Evolutionary conservation across 1,140 invertebrate species (phyloP), one percentile per base, ranked within the genome.

Genomic region (Polyergus mexicanus): DNA sequence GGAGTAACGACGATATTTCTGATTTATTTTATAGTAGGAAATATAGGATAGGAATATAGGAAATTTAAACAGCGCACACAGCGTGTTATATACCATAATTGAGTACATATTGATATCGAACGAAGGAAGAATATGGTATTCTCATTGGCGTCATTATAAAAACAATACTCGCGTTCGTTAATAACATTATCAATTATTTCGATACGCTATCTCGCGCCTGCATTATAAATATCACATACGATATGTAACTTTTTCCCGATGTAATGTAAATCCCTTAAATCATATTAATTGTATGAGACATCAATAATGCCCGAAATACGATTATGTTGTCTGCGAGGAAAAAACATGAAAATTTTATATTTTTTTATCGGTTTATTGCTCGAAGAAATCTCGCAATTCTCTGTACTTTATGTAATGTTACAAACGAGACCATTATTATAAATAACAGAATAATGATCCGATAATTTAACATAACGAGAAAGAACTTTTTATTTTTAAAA

Each of bases 161-260:
- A 83, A 83, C 78, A 83, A 83, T 83, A 83, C 72, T 74, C 41
- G 41, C 54, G 58, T 47, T 10, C 54, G 54, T 72, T 83, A 83
- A 74, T 83, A 83, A 60, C 25, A 41, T 83, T 83, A 83, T 83
- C 56, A 83, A 74, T 72, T 83, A 83, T 83, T 83, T 74, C 68
- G 54, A 83, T 81, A 83, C 35, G n/a, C n/a, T 4, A 38, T 58
- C 22, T 71, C 66, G 10, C 11, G 25, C 25, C 25, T 60, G 72
- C 19, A 28, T 74, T 83, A 44, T 35, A 41, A 41, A 54, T 69
- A 41, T 78, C 25, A 54, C 25, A 25, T 4, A 32, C 3, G 44
- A 28, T 41, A 41, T 71, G 25, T 69, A 32, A 32, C 6, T 72
- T 35, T 81, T 72, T 60, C 5, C 54, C 44, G 8, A 28, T 25